phyloP scores from a whole-genome alignment of 37 sponge, comb jelly and placozoan species.

The Hexactinellida sp. region DNA sequence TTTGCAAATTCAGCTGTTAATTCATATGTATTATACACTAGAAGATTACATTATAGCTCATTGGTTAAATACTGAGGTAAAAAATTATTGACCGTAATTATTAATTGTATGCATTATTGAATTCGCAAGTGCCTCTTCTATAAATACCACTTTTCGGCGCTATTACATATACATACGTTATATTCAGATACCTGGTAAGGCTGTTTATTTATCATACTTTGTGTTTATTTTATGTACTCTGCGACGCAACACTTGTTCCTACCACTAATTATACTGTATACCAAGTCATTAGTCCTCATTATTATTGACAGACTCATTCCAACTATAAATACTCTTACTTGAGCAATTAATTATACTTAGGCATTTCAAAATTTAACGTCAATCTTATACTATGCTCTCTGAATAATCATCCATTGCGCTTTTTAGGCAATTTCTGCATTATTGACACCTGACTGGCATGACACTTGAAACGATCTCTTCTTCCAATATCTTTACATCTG shows the following conservation, averaged over 20 bases:
- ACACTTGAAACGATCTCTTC: neutral
- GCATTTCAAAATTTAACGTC: neutral
- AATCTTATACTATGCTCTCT: neutral
- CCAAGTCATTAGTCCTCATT: neutral
- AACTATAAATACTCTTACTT: slow-evolving; percentile 3
- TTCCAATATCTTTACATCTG: neutral
- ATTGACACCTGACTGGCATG: neutral
- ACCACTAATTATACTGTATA: too few relatives aligned
- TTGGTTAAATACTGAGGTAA: neutral
- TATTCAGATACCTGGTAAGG: too few relatives aligned
- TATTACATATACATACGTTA: neutral
- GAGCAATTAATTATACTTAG: slow-evolving; percentile 6
- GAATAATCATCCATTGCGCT: neutral
- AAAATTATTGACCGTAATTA: neutral
- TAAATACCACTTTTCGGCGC: neutral
- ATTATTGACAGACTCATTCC: slow-evolving; percentile 5
- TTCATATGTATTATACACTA: too few relatives aligned
- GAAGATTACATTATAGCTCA: too few relatives aligned
- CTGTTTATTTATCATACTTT: too few relatives aligned
- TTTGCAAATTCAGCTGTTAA: too few relatives aligned
- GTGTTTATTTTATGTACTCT: too few relatives aligned
- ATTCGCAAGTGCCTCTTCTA: neutral
- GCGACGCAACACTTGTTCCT: too few relatives aligned
- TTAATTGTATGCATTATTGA: neutral
- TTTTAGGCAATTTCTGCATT: neutral